Percentiles rank a stretch among this genome's conserved stretches.
phyloP scores from a whole-genome alignment of 1,140 invertebrate genomes.

The Procambarus clarkii region DNA sequence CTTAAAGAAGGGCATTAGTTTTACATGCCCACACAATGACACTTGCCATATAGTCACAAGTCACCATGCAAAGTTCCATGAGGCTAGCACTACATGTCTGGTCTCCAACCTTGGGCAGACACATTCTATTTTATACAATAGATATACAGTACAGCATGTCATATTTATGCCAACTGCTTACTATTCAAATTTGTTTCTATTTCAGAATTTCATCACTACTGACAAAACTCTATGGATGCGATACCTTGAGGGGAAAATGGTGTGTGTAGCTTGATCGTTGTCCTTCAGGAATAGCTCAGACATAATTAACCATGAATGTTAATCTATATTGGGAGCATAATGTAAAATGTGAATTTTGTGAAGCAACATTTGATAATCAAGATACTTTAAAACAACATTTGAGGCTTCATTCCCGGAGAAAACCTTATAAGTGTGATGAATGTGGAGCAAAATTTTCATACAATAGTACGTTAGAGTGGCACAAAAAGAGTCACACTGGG shows the following conservation, averaged over 20 bases:
- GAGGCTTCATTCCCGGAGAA: slow-evolving; percentile 53
- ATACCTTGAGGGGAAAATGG: neutral
- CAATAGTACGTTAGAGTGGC: slow-evolving; percentile 66
- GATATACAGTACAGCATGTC: too few relatives aligned
- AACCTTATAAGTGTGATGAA: slow-evolving; percentile 62
- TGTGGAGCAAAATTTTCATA: slow-evolving; percentile 65
- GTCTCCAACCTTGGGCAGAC: too few relatives aligned
- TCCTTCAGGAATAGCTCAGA: neutral
- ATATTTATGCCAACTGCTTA: neutral
- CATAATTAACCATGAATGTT: slow-evolving; percentile 43
- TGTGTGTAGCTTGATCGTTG: neutral
- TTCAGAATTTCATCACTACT: neutral
- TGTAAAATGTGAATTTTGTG: slow-evolving; percentile 65
- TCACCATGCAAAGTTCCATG: too few relatives aligned
- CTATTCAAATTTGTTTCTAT: neutral
- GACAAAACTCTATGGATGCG: neutral
- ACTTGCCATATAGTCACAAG: too few relatives aligned
- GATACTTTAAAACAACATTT: slow-evolving; percentile 55
- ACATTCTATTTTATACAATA: too few relatives aligned
- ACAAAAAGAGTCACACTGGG: slow-evolving; percentile 55
- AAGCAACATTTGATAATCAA: slow-evolving; percentile 48
- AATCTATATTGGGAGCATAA: slow-evolving; percentile 53
- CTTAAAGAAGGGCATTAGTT: slow-evolving; percentile 30
- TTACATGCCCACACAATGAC: too few relatives aligned
- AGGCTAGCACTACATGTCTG: too few relatives aligned